A percentile compares a stretch with the other conserved stretches of the same genome.
Evolutionary conservation across 2,888 invertebrate genomes (phyloP).

Genomic region (Erebia aethiops): DNA sequence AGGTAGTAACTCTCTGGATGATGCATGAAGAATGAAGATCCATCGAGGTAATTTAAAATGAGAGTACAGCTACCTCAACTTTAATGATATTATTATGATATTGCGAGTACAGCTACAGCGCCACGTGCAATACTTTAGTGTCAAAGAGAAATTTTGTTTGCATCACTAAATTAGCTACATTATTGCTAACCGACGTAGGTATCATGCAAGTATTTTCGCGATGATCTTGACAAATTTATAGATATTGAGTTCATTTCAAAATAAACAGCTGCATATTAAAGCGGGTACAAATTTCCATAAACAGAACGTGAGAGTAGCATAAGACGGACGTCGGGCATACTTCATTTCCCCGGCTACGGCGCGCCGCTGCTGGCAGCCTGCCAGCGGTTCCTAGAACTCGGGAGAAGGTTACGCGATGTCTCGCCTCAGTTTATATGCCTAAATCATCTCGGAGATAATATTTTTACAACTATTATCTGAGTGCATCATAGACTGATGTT

Average conservation of each 20-base stretch:
- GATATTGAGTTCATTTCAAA: constrained; percentile 55
- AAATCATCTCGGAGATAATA: constrained; percentile 75
- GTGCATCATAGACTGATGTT: constrained; percentile 8
- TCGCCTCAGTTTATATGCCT: constrained; percentile 79
- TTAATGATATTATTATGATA: not conserved
- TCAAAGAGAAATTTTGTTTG: constrained; percentile 43
- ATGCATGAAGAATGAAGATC: too few relatives aligned
- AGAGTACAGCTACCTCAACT: too few relatives aligned
- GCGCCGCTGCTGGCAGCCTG: constrained; percentile 64
- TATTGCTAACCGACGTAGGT: constrained; percentile 41
- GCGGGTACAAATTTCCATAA: constrained; percentile 72
- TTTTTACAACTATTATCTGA: constrained; percentile 54
- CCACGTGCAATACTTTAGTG: constrained; percentile 36
- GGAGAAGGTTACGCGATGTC: constrained; percentile 80
- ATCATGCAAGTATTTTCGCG: constrained; percentile 44
- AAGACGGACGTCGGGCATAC: constrained; percentile 72
- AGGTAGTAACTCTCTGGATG: too few relatives aligned
- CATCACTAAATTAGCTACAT: constrained; percentile 42
- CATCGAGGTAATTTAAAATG: too few relatives aligned
- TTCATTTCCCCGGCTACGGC: constrained; percentile 63
- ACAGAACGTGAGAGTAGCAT: constrained; percentile 69
- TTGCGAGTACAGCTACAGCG: not conserved
- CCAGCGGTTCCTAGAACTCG: constrained; percentile 79
- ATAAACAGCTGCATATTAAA: constrained; percentile 57
- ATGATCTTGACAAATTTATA: constrained; percentile 52